Conservation (phyloP, 2,888 invertebrate species). For the Cheilosia soror region DNA sequence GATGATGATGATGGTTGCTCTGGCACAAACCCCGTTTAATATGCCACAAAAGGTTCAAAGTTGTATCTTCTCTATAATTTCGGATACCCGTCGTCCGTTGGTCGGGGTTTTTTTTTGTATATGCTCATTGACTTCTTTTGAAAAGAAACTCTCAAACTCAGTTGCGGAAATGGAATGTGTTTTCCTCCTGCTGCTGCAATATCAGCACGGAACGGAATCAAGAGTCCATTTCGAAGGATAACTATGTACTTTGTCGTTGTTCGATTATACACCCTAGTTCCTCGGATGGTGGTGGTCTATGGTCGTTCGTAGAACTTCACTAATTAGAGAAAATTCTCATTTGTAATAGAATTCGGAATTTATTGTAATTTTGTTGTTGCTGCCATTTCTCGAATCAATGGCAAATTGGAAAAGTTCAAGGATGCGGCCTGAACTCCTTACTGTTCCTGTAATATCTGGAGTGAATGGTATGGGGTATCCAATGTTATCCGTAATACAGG, state of each 20-base stretch:
- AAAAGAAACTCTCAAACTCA: conserved; percentile 49
- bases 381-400: conserved; percentile 71
- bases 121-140: conserved; percentile 15
- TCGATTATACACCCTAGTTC: conserved; percentile 46
- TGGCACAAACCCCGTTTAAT: conserved; percentile 12
- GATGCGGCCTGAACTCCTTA: conserved; percentile 46
- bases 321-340: conserved; percentile 75
- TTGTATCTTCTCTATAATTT: conserved; percentile 28
- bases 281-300: conserved; percentile 3
- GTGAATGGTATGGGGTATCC: background rate
- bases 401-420: conserved; percentile 75
- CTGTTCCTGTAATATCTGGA: background rate
- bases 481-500: too few species aligned
- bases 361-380: conserved; percentile 74
- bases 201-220: conserved; percentile 63
- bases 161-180: conserved; percentile 61
- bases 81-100: background rate
- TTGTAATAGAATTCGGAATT: conserved; percentile 72
- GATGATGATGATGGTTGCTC: conserved; percentile 27
- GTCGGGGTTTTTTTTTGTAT: background rate
- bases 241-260: conserved; percentile 60
- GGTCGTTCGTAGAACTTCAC: conserved; percentile 59
- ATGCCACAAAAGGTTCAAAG: conserved; percentile 43
- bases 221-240: conserved; percentile 66
- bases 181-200: conserved; percentile 28